These are phyloP conservation scores for Phenganax stokvisi DNA, from an alignment of 92 coral and sea anemone genomes.

Conservation along the genomic window DNA sequence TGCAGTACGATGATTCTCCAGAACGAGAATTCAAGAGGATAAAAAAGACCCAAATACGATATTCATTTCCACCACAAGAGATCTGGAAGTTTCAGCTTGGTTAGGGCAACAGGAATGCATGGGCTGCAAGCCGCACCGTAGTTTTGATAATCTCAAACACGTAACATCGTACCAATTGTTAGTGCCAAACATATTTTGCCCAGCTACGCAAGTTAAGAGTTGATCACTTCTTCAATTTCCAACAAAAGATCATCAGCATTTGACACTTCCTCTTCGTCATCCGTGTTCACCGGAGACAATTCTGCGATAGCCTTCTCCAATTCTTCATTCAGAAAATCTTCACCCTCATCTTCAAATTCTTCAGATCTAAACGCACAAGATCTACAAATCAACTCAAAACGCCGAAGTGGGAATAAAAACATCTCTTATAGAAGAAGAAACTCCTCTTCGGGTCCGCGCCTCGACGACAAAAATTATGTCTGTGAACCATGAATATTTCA, in stretches of 20 bases:
- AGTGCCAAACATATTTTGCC: no score
- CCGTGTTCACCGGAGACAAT: slow-evolving; percentile 51
- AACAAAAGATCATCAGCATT: slow-evolving; percentile 81
- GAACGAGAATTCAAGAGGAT: no score
- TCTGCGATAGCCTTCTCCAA: slow-evolving; percentile 68
- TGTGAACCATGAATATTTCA: no score
- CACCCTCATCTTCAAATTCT: slow-evolving; percentile 54
- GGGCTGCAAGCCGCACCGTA: no score
- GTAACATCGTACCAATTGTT: no score
- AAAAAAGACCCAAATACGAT: no score
- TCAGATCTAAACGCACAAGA: slow-evolving; percentile 27
- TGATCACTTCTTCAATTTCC: slow-evolving; percentile 95
- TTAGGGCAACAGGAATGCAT: no score
- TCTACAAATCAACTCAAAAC: not conserved
- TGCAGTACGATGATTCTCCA: no score
- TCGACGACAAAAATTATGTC: no score
- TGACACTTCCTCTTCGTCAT: slow-evolving; percentile 46
- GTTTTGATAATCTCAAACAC: no score
- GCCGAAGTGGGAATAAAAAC: not conserved
- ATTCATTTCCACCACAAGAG: no score
- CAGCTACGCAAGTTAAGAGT: slow-evolving; percentile 6
- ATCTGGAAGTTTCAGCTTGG: no score
- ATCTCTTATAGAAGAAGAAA: not conserved
- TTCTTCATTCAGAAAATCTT: slow-evolving; percentile 47
- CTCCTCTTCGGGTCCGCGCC: not conserved